These are phyloP conservation scores for Mormyrus iriodes DNA, from an alignment of 2,113 vertebrate species.

Conservation along the genomic window DNA sequence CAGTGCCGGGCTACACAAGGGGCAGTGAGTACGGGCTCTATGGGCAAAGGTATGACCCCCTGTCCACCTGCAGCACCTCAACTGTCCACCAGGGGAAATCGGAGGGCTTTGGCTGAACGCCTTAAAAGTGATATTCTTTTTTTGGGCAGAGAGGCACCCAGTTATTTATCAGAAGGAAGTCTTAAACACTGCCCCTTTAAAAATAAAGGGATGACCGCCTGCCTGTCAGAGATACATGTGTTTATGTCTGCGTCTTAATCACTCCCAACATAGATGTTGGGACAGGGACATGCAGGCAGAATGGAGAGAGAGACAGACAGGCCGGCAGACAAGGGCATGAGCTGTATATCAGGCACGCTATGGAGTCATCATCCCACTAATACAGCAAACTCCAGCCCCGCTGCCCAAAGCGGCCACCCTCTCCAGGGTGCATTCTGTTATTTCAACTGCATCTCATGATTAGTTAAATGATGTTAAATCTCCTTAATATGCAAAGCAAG, in stretches of 20 bases:
- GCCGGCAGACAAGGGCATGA: conserved; percentile 46
- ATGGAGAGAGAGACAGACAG: conserved; percentile 14
- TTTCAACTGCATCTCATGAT: background rate
- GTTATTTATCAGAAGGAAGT: conserved; percentile 48
- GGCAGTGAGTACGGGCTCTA: background rate
- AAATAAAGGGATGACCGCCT: conserved; percentile 54
- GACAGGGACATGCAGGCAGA: conserved; percentile 21
- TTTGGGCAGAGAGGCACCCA: conserved; percentile 35
- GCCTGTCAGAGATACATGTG: conserved; percentile 54
- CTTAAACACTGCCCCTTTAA: conserved; percentile 47
- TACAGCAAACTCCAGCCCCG: conserved; percentile 45
- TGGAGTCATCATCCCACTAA: conserved; percentile 57
- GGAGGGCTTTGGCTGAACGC: conserved; percentile 13
- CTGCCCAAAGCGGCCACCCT: background rate
- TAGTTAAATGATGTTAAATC: background rate
- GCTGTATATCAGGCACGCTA: conserved; percentile 47
- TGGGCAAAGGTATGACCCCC: background rate
- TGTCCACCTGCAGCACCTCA: background rate
- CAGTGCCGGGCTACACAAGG: background rate
- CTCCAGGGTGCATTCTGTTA: background rate
- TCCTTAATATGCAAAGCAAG: background rate
- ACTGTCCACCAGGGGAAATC: conserved; percentile 31
- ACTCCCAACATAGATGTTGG: conserved; percentile 44
- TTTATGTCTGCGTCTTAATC: conserved; percentile 57
- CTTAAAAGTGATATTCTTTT: conserved; percentile 36